These are phyloP conservation scores for Talpa occidentalis DNA, from an alignment of 2,113 vertebrate genomes.

Conservation along the genomic window DNA sequence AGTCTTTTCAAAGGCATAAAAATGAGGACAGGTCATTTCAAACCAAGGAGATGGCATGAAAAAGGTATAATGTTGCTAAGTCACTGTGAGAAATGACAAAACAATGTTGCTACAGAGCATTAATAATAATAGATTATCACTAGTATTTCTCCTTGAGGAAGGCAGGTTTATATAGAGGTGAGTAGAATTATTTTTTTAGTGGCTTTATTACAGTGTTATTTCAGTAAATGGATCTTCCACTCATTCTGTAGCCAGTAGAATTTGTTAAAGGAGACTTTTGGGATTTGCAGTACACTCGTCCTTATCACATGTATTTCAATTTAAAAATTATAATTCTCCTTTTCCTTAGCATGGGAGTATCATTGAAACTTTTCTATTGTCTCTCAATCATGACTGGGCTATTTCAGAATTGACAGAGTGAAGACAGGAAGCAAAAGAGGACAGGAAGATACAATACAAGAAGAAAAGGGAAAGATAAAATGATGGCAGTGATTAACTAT, in stretches of 20 bases:
- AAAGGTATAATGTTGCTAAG: not conserved
- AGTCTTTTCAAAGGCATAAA: not conserved
- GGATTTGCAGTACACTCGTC: not conserved
- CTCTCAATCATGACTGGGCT: not conserved
- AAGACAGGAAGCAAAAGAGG: not conserved
- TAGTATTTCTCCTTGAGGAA: constrained; percentile 1
- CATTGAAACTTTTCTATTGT: not conserved
- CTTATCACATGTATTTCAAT: not conserved
- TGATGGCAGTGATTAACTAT: not conserved
- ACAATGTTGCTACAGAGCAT: not conserved
- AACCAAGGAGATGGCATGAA: not conserved
- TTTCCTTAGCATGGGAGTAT: not conserved
- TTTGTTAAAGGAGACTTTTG: not conserved
- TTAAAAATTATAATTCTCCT: not conserved
- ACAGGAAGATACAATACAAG: not conserved
- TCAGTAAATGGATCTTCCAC: not conserved
- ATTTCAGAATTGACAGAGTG: not conserved
- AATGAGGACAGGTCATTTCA: not conserved
- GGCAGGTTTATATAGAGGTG: not conserved
- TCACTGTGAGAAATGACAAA: not conserved
- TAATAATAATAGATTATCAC: not conserved
- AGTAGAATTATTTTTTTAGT: not conserved
- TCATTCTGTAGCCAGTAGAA: not conserved
- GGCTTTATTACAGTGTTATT: not conserved
- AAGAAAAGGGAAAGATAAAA: not conserved